These are phyloP conservation scores for Hormiphora californensis DNA, from an alignment of 37 sponge, comb jelly and placozoan genomes.

Conservation along the genomic window DNA sequence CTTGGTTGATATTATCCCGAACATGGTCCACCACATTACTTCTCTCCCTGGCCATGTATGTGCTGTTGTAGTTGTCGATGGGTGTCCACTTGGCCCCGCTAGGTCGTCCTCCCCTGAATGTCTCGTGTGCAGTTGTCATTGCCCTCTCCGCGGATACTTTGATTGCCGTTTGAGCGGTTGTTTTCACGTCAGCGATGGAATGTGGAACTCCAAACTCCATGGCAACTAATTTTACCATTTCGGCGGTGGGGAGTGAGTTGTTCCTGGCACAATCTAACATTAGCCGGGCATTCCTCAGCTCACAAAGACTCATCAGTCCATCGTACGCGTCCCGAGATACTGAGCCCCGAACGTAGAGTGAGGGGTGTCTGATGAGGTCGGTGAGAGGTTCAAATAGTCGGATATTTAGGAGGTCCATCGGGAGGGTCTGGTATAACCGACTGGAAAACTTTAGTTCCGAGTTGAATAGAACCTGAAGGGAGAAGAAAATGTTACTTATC, in stretches of 20 bases:
- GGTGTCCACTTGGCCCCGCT: slow-evolving; percentile 58
- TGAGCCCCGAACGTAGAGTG: slow-evolving; percentile 58
- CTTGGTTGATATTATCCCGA: slow-evolving; percentile 59
- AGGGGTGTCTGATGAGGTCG: slow-evolving; percentile 59
- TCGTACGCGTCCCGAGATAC: slow-evolving; percentile 61
- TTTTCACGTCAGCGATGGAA: neutral
- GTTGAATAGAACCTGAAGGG: slow-evolving; percentile 68
- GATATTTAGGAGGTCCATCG: slow-evolving; percentile 69
- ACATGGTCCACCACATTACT: slow-evolving; percentile 56
- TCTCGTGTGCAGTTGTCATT: neutral
- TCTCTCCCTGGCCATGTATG: slow-evolving; percentile 54
- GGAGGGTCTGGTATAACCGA: slow-evolving; percentile 72
- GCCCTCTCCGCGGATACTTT: neutral
- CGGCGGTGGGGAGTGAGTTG: neutral
- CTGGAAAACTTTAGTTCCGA: slow-evolving; percentile 70
- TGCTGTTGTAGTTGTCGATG: slow-evolving; percentile 65
- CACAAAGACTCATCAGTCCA: slow-evolving; percentile 65
- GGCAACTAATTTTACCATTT: slow-evolving; percentile 36
- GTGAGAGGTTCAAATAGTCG: slow-evolving; percentile 61
- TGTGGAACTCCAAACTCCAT: slow-evolving; percentile 54
- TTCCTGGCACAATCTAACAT: slow-evolving; percentile 20
- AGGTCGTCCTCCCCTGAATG: neutral
- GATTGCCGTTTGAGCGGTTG: neutral
- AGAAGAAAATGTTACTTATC: neutral
- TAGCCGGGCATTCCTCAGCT: slow-evolving; percentile 48